Evolutionary conservation across 2,888 invertebrate species (phyloP).

Genomic region (Agrilus biguttatus): DNA sequence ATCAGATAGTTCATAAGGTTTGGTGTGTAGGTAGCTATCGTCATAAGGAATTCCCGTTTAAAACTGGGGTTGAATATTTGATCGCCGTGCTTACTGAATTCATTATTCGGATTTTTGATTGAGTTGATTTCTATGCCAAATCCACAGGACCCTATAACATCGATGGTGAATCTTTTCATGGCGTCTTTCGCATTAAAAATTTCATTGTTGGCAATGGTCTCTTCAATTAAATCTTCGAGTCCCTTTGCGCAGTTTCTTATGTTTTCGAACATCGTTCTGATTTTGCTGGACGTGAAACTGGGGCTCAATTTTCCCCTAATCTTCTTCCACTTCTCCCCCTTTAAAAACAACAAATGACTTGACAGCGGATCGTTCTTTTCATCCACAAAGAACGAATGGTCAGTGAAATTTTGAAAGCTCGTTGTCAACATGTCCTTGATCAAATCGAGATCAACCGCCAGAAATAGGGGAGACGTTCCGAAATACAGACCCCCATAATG

Average conservation of each 20-base stretch:
- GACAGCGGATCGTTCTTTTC: conserved; percentile 40
- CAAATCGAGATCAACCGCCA: conserved; percentile 9
- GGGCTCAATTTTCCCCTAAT: conserved; percentile 40
- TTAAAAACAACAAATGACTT: conserved; percentile 36
- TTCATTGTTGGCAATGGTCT: neutral
- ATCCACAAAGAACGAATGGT: conserved; percentile 40
- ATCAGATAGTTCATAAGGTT: conserved; percentile 12
- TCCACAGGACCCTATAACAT: conserved; percentile 41
- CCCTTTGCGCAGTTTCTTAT: conserved; percentile 5
- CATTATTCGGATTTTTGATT: conserved; percentile 35
- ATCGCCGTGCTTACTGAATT: conserved; percentile 25
- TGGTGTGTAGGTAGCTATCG: conserved; percentile 9
- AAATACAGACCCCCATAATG: conserved; percentile 9
- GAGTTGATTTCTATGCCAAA: conserved; percentile 45
- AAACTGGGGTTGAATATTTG: conserved; percentile 6
- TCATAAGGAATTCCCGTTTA: conserved; percentile 4
- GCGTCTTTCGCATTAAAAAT: conserved; percentile 24
- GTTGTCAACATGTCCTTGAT: conserved; percentile 34
- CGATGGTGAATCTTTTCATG: conserved; percentile 39
- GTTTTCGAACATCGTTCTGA: conserved; percentile 11
- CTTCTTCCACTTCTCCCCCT: conserved; percentile 41
- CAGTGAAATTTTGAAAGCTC: conserved; percentile 43
- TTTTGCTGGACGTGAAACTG: conserved; percentile 13
- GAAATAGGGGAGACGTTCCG: conserved; percentile 5
- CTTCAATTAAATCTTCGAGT: conserved; percentile 5